These are phyloP conservation scores for Perca flavescens DNA, from an alignment of 2,113 vertebrate species.

Conservation along the genomic window DNA sequence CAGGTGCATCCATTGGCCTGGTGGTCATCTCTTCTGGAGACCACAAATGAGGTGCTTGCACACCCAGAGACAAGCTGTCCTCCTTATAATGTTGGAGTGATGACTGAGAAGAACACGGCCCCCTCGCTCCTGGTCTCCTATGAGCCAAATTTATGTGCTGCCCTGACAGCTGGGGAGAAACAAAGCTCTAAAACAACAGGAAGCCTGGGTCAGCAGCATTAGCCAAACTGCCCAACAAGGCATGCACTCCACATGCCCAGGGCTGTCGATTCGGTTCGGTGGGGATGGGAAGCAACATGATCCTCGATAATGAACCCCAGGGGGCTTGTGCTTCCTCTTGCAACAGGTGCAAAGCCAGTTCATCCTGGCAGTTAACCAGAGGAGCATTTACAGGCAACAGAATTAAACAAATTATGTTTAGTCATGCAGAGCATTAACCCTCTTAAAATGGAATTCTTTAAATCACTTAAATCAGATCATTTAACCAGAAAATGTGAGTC, in stretches of 20 bases:
- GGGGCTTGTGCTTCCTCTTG: conserved; percentile 82
- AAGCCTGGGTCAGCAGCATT: conserved; percentile 65
- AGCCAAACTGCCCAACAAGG: conserved; percentile 78
- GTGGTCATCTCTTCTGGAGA: conserved; percentile 39
- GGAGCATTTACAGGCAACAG: conserved; percentile 77
- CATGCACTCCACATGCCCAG: conserved; percentile 63
- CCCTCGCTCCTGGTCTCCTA: conserved; percentile 57
- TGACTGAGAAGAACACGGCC: conserved; percentile 67
- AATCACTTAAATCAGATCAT: conserved; percentile 40
- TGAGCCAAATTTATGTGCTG: conserved; percentile 73
- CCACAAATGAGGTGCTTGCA: conserved; percentile 43
- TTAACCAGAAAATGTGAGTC: background rate
- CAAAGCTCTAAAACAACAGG: conserved; percentile 84
- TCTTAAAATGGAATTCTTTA: conserved; percentile 31
- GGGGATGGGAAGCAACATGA: conserved; percentile 83
- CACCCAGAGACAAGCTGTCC: conserved; percentile 42
- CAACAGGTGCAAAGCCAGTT: conserved; percentile 87
- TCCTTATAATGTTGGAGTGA: conserved; percentile 66
- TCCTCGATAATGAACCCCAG: conserved; percentile 84
- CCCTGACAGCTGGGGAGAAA: conserved; percentile 80
- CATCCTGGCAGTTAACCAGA: conserved; percentile 75
- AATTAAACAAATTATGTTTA: conserved; percentile 75
- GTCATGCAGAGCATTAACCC: conserved; percentile 53
- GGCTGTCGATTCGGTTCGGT: conserved; percentile 66
- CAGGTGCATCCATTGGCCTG: conserved; percentile 43